phyloP scores from a whole-genome alignment of 2,113 vertebrate species.

The Casuarius casuarius region DNA sequence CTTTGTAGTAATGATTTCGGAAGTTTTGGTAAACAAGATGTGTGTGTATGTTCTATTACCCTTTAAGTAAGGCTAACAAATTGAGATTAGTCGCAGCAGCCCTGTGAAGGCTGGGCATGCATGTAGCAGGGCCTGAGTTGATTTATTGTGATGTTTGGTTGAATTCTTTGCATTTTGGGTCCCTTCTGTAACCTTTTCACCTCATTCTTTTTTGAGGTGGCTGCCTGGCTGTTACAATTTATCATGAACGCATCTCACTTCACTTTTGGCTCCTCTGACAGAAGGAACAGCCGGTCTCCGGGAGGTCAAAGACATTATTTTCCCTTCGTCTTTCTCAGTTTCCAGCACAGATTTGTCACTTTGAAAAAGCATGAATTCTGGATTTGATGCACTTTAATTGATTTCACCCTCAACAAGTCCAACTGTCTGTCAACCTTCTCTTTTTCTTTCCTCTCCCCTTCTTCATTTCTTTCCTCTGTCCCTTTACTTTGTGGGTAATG shows the following conservation, averaged over 20 bases:
- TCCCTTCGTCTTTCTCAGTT: conserved; percentile 81
- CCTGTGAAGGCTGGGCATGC: conserved; percentile 25
- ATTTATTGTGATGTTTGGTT: conserved; percentile 82
- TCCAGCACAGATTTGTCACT: conserved; percentile 91
- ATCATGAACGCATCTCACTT: conserved; percentile 80
- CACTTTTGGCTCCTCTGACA: conserved; percentile 73
- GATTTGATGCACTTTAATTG: conserved; percentile 97
- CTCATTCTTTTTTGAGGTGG: conserved; percentile 79
- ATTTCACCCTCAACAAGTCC: conserved; percentile 88
- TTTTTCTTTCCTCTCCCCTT: conserved; percentile 51
- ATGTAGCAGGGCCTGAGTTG: conserved; percentile 61
- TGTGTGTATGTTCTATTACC: neutral
- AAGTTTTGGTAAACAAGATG: neutral
- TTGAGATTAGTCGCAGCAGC: conserved; percentile 43
- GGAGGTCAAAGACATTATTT: conserved; percentile 84
- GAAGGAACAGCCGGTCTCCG: conserved; percentile 81
- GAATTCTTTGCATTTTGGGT: conserved; percentile 83
- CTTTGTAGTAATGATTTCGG: neutral
- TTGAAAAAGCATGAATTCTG: conserved; percentile 91
- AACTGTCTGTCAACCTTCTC: conserved; percentile 80
- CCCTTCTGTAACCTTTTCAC: conserved; percentile 83
- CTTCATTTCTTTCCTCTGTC: conserved; percentile 51
- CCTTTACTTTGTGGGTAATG: conserved; percentile 56
- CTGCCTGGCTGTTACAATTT: conserved; percentile 82
- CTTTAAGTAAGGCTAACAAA: conserved; percentile 46